Base-by-base conservation (phyloP, 1,140 invertebrate species). In the Lepidostoma basale region DNA sequence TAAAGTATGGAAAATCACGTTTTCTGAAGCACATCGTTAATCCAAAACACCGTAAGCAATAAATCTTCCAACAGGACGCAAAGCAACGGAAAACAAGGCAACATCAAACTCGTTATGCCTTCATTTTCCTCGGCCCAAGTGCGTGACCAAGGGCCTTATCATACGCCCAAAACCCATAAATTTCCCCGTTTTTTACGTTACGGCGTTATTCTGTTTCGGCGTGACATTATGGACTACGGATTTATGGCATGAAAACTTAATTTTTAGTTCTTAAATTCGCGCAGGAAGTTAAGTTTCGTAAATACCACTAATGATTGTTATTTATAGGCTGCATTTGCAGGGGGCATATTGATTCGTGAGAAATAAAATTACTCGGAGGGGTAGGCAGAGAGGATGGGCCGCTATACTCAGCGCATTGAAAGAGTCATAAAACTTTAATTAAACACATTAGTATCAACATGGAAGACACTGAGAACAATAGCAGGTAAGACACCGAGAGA, bases 61-160 rank as follows among this genome's bases (percentile, higher is more conserved):
- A 56, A 56, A 56, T 56, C 52, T 56, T 22, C 26, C 20, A 56
- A 56, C 52, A 33, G 52, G 49, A 54, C 49, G 49, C 12, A 47
- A n/a, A 16, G 25, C 20, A 56, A 56, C 52, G 52, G 52, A 56
- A 56, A 56, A 56, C 52, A 33, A 56, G 14, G 28, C 52, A 56
- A 56, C 52, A 56, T 56, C 52, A 56, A 33, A 30, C 26, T 33
- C 28, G 52, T 33, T 56, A 56, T 22, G 52, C 26, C 52, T 56
- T 56, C 52, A 56, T 56, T 56, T 56, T 56, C 52, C 52, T 18
- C 16, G 6, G 20, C 14, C 26, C 28, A 20, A 56, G 52, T 56
- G 52, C 52, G 52, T 56, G 52, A 56, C 52, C 52, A 16, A 33
- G 10, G 28, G 16, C 26, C 52, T 56, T 56, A 56, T 56, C 52